Evolutionary conservation across 2,888 invertebrate species (phyloP), one percentile per base, ranked within the genome.

Genomic region (Drosophila incognita): DNA sequence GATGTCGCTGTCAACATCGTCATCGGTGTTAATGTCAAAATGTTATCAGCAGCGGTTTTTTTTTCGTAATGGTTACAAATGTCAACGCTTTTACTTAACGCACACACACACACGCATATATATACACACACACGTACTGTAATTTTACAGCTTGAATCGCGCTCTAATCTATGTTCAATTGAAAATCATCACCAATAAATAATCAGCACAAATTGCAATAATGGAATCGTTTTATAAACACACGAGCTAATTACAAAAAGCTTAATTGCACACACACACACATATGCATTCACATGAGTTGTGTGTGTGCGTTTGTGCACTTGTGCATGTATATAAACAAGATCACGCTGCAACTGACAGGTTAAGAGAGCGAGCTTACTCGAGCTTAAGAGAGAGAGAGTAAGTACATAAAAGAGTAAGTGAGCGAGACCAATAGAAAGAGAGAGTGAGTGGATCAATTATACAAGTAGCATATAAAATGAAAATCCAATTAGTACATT

Each of bases 161-260:
- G 27, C 66, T 70, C 68, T 79, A 81, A 85, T 79, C 87, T 68
- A 69, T 76, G 82, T 81, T 85, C 79, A 77, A 84, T 82, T 84
- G 64, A 75, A 82, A 82, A 72, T 63, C 70, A 59, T 58, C 70
- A 60, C 67, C 46, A 46, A 46, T 46, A 71, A 58, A 68, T 76
- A 85, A 83, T 83, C 74, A 81, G 64, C 71, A 64, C 46, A 63
- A 78, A 69, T 60, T 70, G 65, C 64, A 66, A 42, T 61, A 36
- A 62, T 71, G 68, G 53, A 78, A 80, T 68, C 70, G 62, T 81
- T 62, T 70, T 36, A 66, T 31, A 35, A 35, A 74, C 68, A 67
- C 68, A 68, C 69, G 75, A 72, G 72, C 61, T 79, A 75, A 79
- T 75, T 79, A 64, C 66, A 60, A 69, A 65, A 62, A 70, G 65